phyloP scores from a whole-genome alignment of 1,140 invertebrate genomes.

The Anastrepha ludens region DNA sequence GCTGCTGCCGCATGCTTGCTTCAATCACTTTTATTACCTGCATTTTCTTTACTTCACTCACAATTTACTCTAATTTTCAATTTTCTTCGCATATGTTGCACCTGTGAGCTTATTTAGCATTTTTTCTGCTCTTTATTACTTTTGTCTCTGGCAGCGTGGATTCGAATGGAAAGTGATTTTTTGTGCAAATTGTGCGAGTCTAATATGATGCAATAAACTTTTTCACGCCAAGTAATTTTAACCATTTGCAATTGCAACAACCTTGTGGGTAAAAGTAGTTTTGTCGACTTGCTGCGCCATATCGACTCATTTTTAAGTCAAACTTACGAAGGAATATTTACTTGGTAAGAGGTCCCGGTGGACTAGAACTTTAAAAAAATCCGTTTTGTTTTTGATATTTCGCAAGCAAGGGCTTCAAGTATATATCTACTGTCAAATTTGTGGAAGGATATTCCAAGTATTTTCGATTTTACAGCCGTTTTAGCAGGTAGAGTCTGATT shows the following conservation, averaged over 20 bases:
- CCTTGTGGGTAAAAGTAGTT: not conserved
- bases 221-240: not conserved
- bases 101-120: constrained; percentile 14
- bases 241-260: not conserved
- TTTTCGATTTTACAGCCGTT: too few species aligned
- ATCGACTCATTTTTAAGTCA: too few species aligned
- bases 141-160: not conserved
- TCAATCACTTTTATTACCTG: constrained; percentile 26
- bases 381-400: too few species aligned
- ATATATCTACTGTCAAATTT: too few species aligned
- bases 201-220: not conserved
- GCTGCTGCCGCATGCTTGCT: not conserved
- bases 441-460: too few species aligned
- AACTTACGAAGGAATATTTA: too few species aligned
- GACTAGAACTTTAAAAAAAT: too few species aligned
- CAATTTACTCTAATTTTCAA: constrained; percentile 46
- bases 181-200: not conserved
- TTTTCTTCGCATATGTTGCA: constrained; percentile 11
- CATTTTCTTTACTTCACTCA: not conserved
- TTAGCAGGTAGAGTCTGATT: too few species aligned
- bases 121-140: not conserved
- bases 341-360: too few species aligned
- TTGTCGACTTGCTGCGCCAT: too few species aligned
- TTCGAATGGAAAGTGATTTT: not conserved
- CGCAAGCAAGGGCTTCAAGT: too few species aligned